Base-by-base conservation (phyloP, 2,113 vertebrate species). In the Hippocampus barbouri region DNA sequence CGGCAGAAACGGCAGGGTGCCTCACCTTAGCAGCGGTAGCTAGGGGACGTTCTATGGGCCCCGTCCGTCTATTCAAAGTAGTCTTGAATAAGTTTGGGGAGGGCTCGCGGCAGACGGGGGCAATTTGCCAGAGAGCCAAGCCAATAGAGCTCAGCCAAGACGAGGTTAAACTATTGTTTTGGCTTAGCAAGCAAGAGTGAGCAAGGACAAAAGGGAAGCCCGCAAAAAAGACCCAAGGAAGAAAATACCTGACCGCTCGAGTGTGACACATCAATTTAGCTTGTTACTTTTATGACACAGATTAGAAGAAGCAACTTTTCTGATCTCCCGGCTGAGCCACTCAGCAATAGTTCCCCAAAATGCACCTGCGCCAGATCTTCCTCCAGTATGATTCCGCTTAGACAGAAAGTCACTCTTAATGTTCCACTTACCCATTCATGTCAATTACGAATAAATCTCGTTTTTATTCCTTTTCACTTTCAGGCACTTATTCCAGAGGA, bases 141-240 rank as follows among this genome's bases (percentile, higher is more conserved):
- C 89, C 91, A 91, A 91, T 86, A 86, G 85, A 89, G 83, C 85
- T 79, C 80, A 91, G 84, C 86, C 83, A 80, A 81, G 88, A 86
- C 79, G 81, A 89, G 87, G 86, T 90, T 89, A 88, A 90, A 91
- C 87, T 86, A 90, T 91, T 91, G 90, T 93, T 91, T 91, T 90
- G 89, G 84, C 87, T 90, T 87, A 90, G 86, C 88, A 90, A 90
- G 90, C 87, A 86, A 90, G 86, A 92, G 91, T 88, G 85, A 87
- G 84, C 90, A 88, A 78, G 87, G 83, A 92, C 90, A 92, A 92
- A 92, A 85, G 83, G 66, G 73, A 78, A 72, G 54, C 21, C 65
- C 74, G 83, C 85, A 86, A 87, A 61, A 61, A 88, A 79, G 84
- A 88, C 4, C 18, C 75, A 75, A 77, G 85, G 72, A 79, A 86